phyloP scores from a whole-genome alignment of 1,140 invertebrate species.

The Oedothorax gibbosus region DNA sequence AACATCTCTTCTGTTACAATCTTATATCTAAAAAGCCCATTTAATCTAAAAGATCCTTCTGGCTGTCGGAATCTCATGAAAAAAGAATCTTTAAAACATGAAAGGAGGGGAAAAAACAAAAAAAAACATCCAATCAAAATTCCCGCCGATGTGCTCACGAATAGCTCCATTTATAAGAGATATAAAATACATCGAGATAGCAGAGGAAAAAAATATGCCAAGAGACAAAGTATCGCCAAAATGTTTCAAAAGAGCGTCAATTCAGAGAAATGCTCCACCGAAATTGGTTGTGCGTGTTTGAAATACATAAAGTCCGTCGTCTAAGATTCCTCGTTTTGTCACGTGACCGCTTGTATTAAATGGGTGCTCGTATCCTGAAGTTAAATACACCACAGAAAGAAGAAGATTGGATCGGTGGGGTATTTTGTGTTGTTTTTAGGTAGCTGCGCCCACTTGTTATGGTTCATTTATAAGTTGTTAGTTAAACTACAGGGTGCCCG shows the following conservation, averaged over 20 bases:
- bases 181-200: constrained; percentile 17
- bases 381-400: background rate
- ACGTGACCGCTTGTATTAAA: constrained; percentile 34
- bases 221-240: background rate
- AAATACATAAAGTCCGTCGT: constrained; percentile 23
- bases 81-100: background rate
- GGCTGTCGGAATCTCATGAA: background rate
- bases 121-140: constrained; percentile 15
- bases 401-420: background rate
- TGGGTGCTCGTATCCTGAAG: constrained; percentile 19
- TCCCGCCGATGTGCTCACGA: background rate
- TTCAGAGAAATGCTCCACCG: background rate
- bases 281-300: constrained; percentile 40
- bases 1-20: too few species aligned
- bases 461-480: too few species aligned
- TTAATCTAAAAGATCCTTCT: background rate
- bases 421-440: background rate
- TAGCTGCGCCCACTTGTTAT: too few species aligned
- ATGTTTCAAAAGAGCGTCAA: constrained; percentile 36
- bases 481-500: too few species aligned
- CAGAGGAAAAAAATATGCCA: background rate
- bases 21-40: background rate
- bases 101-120: background rate
- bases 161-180: constrained; percentile 13
- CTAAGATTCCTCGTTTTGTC: constrained; percentile 9